A percentile compares a stretch with the other conserved stretches of the same genome.
phyloP scores from a whole-genome alignment of 1,140 invertebrate species.

The Brachionus asplanchnoidis region DNA sequence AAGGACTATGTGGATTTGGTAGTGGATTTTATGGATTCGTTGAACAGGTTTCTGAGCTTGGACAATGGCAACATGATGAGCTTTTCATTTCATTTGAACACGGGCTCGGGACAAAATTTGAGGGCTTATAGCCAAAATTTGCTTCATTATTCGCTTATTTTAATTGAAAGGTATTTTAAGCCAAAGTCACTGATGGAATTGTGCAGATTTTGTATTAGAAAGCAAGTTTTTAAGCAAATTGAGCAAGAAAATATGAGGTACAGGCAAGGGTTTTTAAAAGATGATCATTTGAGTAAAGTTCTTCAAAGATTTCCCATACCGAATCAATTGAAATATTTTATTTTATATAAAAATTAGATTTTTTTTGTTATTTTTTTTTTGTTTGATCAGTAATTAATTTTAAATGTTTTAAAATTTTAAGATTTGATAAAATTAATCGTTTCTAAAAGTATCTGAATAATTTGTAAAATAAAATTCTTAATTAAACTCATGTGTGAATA shows the following conservation, averaged over 20 bases:
- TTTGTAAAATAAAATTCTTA: not conserved
- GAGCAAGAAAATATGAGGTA: not conserved
- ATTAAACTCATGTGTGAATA: not conserved
- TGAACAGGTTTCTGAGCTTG: conserved; percentile 15
- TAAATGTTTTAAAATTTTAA: not conserved
- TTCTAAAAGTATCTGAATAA: not conserved
- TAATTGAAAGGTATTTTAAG: not conserved
- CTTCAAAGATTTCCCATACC: not conserved
- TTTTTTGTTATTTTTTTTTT: not conserved
- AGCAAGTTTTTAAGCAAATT: not conserved
- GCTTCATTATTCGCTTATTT: not conserved
- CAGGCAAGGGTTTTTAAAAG: not conserved
- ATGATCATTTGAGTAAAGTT: not conserved
- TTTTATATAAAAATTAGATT: not conserved
- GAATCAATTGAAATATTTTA: not conserved
- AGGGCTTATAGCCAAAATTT: not conserved
- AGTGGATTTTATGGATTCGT: conserved; percentile 22
- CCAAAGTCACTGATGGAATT: conserved; percentile 12
- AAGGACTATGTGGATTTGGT: not conserved
- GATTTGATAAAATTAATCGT: not conserved
- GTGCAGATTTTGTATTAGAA: not conserved
- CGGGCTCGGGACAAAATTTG: not conserved
- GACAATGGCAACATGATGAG: not conserved
- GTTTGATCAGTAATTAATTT: not conserved
- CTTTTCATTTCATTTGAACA: not conserved